Evolutionary conservation across 2,113 vertebrate genomes (phyloP).

Genomic region (Cinclus mexicanus): DNA sequence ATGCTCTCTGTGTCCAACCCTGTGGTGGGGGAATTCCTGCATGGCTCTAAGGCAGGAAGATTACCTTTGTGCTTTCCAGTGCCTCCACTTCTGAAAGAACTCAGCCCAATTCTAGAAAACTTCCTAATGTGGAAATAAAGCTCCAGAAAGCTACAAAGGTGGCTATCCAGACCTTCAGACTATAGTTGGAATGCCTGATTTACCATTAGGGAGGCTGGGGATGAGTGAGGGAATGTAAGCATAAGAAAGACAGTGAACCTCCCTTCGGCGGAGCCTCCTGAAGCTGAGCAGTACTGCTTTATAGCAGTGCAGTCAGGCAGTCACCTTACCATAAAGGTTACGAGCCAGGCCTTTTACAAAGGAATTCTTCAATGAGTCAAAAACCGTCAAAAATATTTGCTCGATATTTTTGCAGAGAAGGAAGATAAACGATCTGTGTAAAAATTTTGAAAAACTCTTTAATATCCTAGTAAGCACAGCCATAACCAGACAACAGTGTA

Average conservation of each 20-base stretch:
- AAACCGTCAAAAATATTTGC: neutral
- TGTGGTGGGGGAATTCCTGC: neutral
- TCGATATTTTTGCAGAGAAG: neutral
- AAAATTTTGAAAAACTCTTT: neutral
- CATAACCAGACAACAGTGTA: neutral
- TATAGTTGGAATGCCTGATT: neutral
- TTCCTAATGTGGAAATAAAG: neutral
- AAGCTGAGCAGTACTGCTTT: neutral
- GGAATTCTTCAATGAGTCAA: neutral
- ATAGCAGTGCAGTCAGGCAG: neutral
- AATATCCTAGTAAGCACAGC: neutral
- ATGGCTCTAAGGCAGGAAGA: neutral
- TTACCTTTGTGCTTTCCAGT: neutral
- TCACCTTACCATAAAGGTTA: neutral
- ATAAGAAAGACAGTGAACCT: neutral
- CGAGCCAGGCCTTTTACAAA: neutral
- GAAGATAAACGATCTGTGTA: neutral
- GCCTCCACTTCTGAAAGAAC: neutral
- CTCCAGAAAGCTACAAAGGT: neutral
- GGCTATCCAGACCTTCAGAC: neutral
- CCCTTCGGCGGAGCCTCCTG: neutral
- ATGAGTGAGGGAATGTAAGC: neutral
- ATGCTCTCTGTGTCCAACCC: fast-evolving
- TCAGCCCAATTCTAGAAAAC: neutral
- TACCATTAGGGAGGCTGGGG: neutral